Evolutionary conservation across 2,888 invertebrate genomes (phyloP).

Genomic region (Noctuana brunneofusca): DNA sequence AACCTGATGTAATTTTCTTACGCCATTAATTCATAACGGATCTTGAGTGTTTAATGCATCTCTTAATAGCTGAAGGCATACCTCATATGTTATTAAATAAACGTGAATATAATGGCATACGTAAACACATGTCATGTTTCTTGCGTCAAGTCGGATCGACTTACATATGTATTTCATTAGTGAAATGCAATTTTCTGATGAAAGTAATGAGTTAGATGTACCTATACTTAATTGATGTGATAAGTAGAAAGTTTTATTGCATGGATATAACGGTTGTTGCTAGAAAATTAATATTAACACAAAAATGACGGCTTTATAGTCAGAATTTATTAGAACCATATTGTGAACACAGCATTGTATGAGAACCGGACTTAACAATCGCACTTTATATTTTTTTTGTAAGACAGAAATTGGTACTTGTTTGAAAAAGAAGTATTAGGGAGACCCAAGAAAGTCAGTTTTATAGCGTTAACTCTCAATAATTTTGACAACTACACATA

Average conservation of each 20-base stretch:
- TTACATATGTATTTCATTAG: not conserved
- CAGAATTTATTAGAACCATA: too few species aligned
- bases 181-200: slow-evolving; percentile 16
- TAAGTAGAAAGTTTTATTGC: not conserved
- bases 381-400: too few species aligned
- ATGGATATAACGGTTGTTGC: not conserved
- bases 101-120: slow-evolving; percentile 13
- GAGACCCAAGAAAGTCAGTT: too few species aligned
- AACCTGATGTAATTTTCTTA: slow-evolving; percentile 23
- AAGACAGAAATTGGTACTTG: too few species aligned
- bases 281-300: not conserved
- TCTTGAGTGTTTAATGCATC: slow-evolving; percentile 6
- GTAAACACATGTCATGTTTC: slow-evolving; percentile 23
- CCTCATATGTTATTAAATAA: slow-evolving; percentile 14
- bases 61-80: slow-evolving; percentile 9
- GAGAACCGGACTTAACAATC: too few species aligned
- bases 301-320: too few species aligned
- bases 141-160: not conserved
- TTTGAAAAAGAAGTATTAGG: too few species aligned
- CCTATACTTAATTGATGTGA: not conserved
- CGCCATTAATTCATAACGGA: slow-evolving; percentile 21
- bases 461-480: too few species aligned
- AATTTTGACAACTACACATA: too few species aligned
- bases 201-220: too few species aligned
- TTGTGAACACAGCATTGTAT: too few species aligned